Evolutionary conservation across 2,797 vertebrate species (phyloP).

Genomic region (Cyclura pinguis): DNA sequence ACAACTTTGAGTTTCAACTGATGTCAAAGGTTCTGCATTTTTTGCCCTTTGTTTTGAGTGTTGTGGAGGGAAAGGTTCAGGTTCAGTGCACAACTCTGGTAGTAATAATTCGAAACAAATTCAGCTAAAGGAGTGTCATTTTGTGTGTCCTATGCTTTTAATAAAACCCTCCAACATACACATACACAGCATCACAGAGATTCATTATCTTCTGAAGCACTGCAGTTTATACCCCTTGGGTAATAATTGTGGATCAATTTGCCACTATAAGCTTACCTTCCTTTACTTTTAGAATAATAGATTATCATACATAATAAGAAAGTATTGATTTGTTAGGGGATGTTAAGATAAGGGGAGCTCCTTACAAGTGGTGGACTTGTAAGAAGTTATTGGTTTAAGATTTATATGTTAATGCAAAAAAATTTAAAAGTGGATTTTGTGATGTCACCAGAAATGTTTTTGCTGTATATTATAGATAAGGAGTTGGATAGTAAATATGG

Average conservation of each 20-base stretch:
- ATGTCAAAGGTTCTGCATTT: background rate
- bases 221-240: background rate
- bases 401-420: no score
- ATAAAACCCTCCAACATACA: background rate
- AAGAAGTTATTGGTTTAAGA: no score
- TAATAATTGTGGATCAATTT: background rate
- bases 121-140: background rate
- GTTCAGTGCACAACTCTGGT: background rate
- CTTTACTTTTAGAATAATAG: background rate
- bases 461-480: no score
- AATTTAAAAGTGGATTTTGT: no score
- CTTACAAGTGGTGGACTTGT: no score
- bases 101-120: slow-evolving; percentile 12
- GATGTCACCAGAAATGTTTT: no score
- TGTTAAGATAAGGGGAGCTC: no score
- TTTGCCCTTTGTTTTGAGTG: accelerated
- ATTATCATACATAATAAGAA: background rate
- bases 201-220: background rate
- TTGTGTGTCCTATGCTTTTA: background rate
- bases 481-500: no score
- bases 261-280: background rate
- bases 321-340: background rate
- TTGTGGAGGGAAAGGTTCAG: background rate
- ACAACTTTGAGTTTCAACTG: background rate
- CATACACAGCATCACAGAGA: background rate